phyloP scores from a whole-genome alignment of 1,140 invertebrate genomes.

The Drosophila nigromelanica region DNA sequence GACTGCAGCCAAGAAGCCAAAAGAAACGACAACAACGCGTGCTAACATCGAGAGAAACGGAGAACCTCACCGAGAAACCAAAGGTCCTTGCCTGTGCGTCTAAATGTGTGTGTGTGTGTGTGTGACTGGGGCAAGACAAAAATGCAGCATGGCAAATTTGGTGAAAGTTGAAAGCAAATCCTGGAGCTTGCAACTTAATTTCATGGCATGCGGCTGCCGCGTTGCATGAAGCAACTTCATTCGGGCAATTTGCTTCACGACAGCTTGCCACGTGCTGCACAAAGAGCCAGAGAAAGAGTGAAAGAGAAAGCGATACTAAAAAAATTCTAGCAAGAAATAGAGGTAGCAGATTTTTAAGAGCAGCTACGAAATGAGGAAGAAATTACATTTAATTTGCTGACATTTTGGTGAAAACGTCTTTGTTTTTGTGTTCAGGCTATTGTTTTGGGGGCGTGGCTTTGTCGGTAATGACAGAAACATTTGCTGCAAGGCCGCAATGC shows the following conservation, averaged over 20 bases:
- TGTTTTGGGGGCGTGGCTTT: slow-evolving; percentile 16
- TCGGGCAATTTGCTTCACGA: slow-evolving; percentile 74
- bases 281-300: not conserved
- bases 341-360: slow-evolving; percentile 59
- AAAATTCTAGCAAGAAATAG: slow-evolving; percentile 8
- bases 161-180: slow-evolving; percentile 78
- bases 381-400: slow-evolving; percentile 79
- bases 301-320: not conserved
- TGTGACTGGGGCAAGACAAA: slow-evolving; percentile 9
- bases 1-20: slow-evolving; percentile 60
- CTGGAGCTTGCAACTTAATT: slow-evolving; percentile 79
- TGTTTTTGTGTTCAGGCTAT: slow-evolving; percentile 39
- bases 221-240: slow-evolving; percentile 70
- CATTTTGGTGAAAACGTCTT: slow-evolving; percentile 54
- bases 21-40: slow-evolving; percentile 69
- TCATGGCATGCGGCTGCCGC: slow-evolving; percentile 63
- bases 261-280: slow-evolving; percentile 63
- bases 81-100: slow-evolving; percentile 3
- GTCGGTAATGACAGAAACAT: slow-evolving; percentile 75
- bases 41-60: slow-evolving; percentile 59
- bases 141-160: slow-evolving; percentile 59
- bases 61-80: slow-evolving; percentile 54
- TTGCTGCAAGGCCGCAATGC: slow-evolving; percentile 70
- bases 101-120: slow-evolving; percentile 24
- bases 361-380: slow-evolving; percentile 63